These are phyloP conservation scores for Tauraco erythrolophus DNA, from an alignment of 2,113 vertebrate species.

Conservation along the genomic window DNA sequence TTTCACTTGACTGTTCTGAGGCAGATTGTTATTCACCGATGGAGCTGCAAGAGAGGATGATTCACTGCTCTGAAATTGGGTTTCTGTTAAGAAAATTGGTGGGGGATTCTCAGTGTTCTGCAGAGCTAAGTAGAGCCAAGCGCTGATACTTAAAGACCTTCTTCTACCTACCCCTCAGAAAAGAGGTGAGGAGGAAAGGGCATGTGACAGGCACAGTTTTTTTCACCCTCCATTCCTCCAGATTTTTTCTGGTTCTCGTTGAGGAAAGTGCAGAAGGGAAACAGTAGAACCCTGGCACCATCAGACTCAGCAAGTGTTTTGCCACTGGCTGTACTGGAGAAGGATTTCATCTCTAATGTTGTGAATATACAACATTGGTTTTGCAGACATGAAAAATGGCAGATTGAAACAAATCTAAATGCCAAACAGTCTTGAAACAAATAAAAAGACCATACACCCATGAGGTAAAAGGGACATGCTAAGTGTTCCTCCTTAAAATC, in stretches of 20 bases:
- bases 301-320: not conserved
- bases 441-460: not conserved
- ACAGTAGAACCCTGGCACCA: not conserved
- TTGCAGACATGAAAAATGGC: not conserved
- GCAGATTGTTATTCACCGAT: not conserved
- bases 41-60: not conserved
- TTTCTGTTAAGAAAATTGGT: not conserved
- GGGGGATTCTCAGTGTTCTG: not conserved
- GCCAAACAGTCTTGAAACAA: not conserved
- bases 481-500: not conserved
- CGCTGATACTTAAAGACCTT: not conserved
- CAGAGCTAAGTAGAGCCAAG: not conserved
- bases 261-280: not conserved
- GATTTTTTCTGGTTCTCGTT: not conserved
- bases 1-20: not conserved
- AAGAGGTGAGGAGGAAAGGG: not conserved
- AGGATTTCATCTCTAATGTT: not conserved
- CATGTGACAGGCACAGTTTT: not conserved
- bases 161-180: not conserved
- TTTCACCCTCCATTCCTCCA: not conserved
- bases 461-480: not conserved
- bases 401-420: not conserved
- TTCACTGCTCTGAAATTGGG: not conserved
- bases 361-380: not conserved
- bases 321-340: not conserved